Evolutionary conservation across 30 jellyfish, hydroid and myxozoan species (phyloP).

Genomic region (Nemopilema nomurai): DNA sequence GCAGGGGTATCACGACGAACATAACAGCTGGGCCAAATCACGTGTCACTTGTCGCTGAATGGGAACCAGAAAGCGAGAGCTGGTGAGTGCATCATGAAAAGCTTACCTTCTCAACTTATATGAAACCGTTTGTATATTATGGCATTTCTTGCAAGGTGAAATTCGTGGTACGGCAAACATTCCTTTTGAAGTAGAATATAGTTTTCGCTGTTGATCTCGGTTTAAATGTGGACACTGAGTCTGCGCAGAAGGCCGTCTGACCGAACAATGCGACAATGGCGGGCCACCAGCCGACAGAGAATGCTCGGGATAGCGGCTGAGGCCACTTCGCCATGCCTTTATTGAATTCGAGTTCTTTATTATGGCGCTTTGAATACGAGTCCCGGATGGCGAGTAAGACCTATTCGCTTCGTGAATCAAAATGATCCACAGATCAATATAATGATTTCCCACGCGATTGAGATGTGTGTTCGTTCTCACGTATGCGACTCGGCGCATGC

Average conservation of each 20-base stretch:
- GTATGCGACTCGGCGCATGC: background rate
- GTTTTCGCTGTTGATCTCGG: no score
- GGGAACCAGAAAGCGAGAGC: constrained; percentile 73
- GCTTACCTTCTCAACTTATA: background rate
- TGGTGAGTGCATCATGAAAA: constrained; percentile 33
- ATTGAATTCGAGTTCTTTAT: background rate
- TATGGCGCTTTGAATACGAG: background rate
- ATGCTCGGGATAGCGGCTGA: background rate
- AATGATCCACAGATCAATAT: background rate
- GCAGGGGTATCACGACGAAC: constrained; percentile 60
- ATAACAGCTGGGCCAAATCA: constrained; percentile 50
- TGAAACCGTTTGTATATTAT: background rate
- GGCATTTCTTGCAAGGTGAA: background rate
- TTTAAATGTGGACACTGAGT: no score
- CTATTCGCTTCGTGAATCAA: background rate
- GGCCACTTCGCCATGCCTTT: background rate
- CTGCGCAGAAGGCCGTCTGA: background rate
- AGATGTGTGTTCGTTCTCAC: background rate
- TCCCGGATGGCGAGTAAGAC: background rate
- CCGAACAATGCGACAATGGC: background rate
- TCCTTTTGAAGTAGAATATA: no score
- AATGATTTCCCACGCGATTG: background rate
- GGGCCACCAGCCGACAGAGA: background rate
- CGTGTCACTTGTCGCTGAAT: constrained; percentile 80
- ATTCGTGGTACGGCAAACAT: background rate